Base-by-base conservation (phyloP, 2,888 invertebrate genomes). In the Campaea margaritaria region DNA sequence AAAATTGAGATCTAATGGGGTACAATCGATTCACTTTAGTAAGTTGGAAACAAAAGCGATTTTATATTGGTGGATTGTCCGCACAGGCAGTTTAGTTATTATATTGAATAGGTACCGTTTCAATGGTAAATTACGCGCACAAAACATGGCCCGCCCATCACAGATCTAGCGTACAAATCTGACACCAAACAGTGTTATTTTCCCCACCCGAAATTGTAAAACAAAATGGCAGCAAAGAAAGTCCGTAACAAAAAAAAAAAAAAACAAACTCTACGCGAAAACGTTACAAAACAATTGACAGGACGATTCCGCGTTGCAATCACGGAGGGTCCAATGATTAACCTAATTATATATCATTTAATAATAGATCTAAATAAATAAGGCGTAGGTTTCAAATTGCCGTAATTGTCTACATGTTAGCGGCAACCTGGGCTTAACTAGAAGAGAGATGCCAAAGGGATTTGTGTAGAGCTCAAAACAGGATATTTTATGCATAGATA, bases 281-380 rank as follows among this genome's bases (percentile, higher is more conserved):
- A 53, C 52, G 44, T 53, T 31, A n/a, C 45, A 49, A n/a, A n/a
- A 58, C 34, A 41, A 50, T 42, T 28, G 58, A 43, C 41, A 27
- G 11, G 11, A 45, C 48, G 39, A 39, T 51, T 7, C 21, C 49
- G 53, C 54, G 41, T 28, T 41, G 45, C 49, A 16, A 46, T 39
- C 42, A 70, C 73, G 72, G 72, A 74, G 76, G 75, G 73, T 70
- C 72, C 58, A 70, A 70, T 68, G 45, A 72, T 72, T 51, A 65
- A 73, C 45, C 53, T 53, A 61, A 43, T 16, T 15, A 56, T 27
- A 43, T n/a, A n/a, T n/a, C 14, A 58, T 34, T 79, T 81, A 82
- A 78, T 64, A n/a, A 70, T 76, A 81, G 65, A 70, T 71, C 80
- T 83, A 84, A 82, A 85, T 83, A 85, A 84, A 85, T 83, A 83